Base-by-base conservation (phyloP, 2,888 invertebrate species). In the Dasysyrphus tricinctus region DNA sequence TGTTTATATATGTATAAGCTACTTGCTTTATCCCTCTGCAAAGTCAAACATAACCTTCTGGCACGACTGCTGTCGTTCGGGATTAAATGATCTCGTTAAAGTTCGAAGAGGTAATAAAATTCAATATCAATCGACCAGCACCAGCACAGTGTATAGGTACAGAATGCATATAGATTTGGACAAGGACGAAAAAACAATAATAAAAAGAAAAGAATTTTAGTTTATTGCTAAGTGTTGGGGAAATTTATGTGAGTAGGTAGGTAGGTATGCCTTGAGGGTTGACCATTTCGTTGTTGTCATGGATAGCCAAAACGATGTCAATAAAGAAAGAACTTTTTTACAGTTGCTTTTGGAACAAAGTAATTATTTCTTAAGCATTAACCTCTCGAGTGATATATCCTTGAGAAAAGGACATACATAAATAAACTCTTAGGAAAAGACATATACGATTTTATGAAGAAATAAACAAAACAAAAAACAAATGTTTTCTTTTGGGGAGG, bases 31-130 rank as follows among this genome's bases (percentile, higher is more conserved):
- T 54, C 0, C 39, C 37, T 63, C 37, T 1, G 24, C 24, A 12
- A 29, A 51, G 34, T 5, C 39, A 59, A 51, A 51, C 49, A 49
- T 51, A 39, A 63, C 61, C 74, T 51, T 39, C 74, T 63, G 34
- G 34, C 16, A 24, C 37, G 51, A 69, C 47, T 75, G 47, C 70
- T 75, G 70, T 70, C 47, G 49, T 59, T 73, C 59, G 39, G 57
- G 73, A 77, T 85, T 77, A 77, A 85, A 81, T 63, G 81, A 81
- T 73, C 69, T 81, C 81, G 81, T 85, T 81, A 81, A 85, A 81
- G 81, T 85, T 81, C 57, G 73, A 49, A n/a, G 34, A 81, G 74
- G 85, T 63, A 74, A 81, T 85, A 85, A 85, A 85, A 81, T 63
- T 81, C 77, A 79, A 79, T 74, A 70, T 69, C 74, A 78, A 61